Evolutionary conservation across 2,888 invertebrate species (phyloP), one percentile per base, ranked within the genome.

Genomic region (Reticulitermes lucifugus): DNA sequence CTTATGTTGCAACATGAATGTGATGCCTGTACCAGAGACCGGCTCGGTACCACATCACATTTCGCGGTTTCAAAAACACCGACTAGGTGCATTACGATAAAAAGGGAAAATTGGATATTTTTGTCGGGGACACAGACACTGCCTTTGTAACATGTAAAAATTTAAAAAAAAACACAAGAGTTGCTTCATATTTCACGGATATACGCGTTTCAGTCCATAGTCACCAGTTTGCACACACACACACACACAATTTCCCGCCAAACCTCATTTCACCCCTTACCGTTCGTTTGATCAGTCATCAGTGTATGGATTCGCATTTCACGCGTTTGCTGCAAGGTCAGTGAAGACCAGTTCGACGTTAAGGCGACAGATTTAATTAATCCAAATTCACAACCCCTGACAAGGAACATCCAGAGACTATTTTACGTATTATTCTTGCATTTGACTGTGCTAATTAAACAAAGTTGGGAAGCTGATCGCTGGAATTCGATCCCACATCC

Each of bases 141-240:
- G 75, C 75, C 75, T 75, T 83, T 75, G 59, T 46, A 51, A 83
- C 73, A 65, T 51, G 83, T 35, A 35, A 35, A 35, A 35, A 35
- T 35, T 3, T 2, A 35, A 35, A 35, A 35, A 35, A 35, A 35
- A 35, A 4, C 35, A 35, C 35, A 35, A 35, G 35, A 35, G 21
- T 21, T 75, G 84, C 84, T 80, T 70, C 84, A 84, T 84, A 79
- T 84, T 84, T 84, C 70, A 84, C 79, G 70, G 77, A 79, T n/a
- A 60, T 79, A 60, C 21, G 21, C 60, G 60, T 60, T 60, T n/a
- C 1, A 35, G 2, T 35, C 35, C 35, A 60, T 21, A 22, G 9
- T 60, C 60, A 60, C 60, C 60, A 60, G 60, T 18, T 21, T 60
- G 60, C 7, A 60, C 60, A 60, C 60, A 60, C 25, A 25, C 25